Evolutionary conservation across 2,113 vertebrate species (phyloP).

Genomic region (Ammodytes marinus): DNA sequence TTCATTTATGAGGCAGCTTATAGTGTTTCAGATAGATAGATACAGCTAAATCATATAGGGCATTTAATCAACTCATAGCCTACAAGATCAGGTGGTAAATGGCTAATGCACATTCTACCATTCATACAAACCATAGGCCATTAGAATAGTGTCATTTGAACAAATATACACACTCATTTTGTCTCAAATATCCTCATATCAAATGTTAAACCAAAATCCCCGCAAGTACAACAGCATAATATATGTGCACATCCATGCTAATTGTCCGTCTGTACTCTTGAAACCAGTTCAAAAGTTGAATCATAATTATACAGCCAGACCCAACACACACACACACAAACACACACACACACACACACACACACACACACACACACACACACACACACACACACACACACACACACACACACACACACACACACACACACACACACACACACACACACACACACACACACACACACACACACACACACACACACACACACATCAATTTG

Average conservation of each 20-base stretch:
- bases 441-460: too few species aligned
- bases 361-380: too few species aligned
- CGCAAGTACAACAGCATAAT: neutral
- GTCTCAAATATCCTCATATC: neutral
- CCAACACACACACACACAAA: too few species aligned
- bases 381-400: too few species aligned
- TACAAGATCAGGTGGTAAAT: neutral
- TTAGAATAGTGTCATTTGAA: neutral
- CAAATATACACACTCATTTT: neutral
- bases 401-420: too few species aligned
- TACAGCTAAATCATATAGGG: neutral
- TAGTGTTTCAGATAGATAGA: neutral
- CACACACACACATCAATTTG: too few species aligned
- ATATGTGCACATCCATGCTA: neutral
- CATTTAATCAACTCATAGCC: neutral
- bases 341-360: too few species aligned
- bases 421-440: too few species aligned
- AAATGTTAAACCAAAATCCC: slow-evolving; percentile 6
- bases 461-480: too few species aligned
- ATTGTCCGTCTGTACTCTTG: neutral
- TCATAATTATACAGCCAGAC: neutral
- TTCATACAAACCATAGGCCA: neutral
- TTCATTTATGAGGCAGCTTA: neutral
- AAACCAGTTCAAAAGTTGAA: neutral
- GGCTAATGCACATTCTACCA: neutral